Evolutionary conservation across 53 echinoderm and acorn worm species (phyloP), one percentile per base, ranked within the genome.

Genomic region (Henricia sp.): DNA sequence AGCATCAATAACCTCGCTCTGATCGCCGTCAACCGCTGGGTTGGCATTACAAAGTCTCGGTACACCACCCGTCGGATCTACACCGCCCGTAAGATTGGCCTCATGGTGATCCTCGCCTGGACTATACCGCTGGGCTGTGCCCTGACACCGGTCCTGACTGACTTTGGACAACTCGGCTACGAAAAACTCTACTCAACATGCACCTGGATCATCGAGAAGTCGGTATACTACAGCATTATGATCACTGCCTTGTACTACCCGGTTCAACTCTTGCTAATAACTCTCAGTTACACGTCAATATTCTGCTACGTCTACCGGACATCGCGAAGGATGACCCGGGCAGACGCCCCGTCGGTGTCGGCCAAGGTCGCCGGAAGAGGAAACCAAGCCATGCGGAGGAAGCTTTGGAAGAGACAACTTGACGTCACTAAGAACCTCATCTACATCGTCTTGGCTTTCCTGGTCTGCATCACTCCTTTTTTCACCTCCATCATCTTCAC

Each of bases 71-170:
- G 72, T 38, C 73, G 83, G 4, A 57, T 88, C 43, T 88, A 83
- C 74, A 83, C 70, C 67, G 43, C 54, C 65, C 50, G 88, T 48
- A 88, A 72, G 44, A 54, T 88, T 43, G 52, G 54, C 54, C 24
- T 74, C 39, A 88, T 88, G 88, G 88, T 88, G 51, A 44, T 63
- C 67, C 42, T 73, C 34, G 51, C 88, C 26, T 88, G 88, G 88
- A 56, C 30, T 3, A 37, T 88, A 11, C 88, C 88, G 16, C 77
- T 83, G 55, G 64, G 72, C 32, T 52, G 64, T 42, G 74, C 83
- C 74, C 25, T 88, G 67, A 14, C 51, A 0, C 88, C 88, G 4
- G 65, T 72, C 20, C 72, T 83, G 19, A 77, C 77, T 2, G 68
- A 72, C 23, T 34, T 83, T 25, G 88, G 83, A 5, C 41, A 43